Base-by-base conservation (phyloP, 2,888 invertebrate species). In the Timema cristinae region DNA sequence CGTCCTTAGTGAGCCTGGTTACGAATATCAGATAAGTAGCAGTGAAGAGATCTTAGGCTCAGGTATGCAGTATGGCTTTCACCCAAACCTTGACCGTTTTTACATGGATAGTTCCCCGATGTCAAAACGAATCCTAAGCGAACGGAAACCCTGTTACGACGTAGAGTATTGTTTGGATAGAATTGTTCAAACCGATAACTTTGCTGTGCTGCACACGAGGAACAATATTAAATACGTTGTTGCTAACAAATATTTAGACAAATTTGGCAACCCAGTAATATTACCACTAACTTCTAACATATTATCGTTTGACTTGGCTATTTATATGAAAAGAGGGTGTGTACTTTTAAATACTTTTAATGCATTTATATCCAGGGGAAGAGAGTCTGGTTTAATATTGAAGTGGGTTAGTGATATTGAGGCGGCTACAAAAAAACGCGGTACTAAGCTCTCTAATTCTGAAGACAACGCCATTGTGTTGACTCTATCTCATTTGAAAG, bases 41-140 rank as follows among this genome's bases (percentile, higher is more conserved):
- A 61, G 51, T n/a, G 67, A 71, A 47, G 71, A 71, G 32, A 61
- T 71, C 48, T 32, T 71, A 8, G n/a, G 7, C 13, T 71, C 71
- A n/a, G 68, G 68, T 5, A 56, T 71, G 13, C 50, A 13, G 6
- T 71, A 52, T 13, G 71, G 71, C 11, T 67, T 71, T 50, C 71
- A 63, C 16, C 63, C 63, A 10, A 63, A 63, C 47, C 47, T 48
- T 13, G 11, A 48, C 6, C 63, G 63, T 8, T 63, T 63, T 48
- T 63, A 47, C 63, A 13, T 6, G 6, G 63, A 63, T 10, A 9
- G 16, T 13, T 63, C 63, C 9, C 11, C 11, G 5, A 8, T 63
- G 11, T 63, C 63, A 10, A 16, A 47, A 48, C 11, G 11, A 5
- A 63, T 63, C 63, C 48, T 7, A 10, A 32, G 16, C 47, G 32